Evolutionary conservation across 2,888 invertebrate genomes (phyloP), one percentile per base, ranked within the genome.

Genomic region (Drosophila melanocephala): DNA sequence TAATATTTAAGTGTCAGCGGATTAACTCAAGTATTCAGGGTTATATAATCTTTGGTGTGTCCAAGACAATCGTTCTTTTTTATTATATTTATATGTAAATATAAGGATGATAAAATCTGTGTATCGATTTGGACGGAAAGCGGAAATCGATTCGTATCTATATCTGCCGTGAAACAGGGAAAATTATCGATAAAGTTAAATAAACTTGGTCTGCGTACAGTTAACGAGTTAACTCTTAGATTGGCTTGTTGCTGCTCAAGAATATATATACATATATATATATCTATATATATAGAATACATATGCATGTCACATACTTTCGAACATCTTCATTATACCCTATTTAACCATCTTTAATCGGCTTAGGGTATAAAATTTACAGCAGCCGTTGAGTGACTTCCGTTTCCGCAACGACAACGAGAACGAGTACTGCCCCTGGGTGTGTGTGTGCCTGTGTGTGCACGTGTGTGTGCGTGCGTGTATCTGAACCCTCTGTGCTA

Each of bases 381-480:
- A 78, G 64, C 79, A 69, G 82, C 63, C 76, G 80, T 78, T 75
- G 84, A 89, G 89, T 91, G 89, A 89, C 79, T 91, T 90, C 90
- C 91, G 90, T 74, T 91, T 91, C 91, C 91, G 90, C 73, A 74
- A 57, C 70, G 64, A 33, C 59, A 68, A 37, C 60, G 63, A 32
- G 39, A 26, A 47, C 60, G 63, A 76, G 76, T 65, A 47, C 60
- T 60, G 52, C 70, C 19, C 19, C 19, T 52, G 52, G 28, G 52
- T 52, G 39, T 39, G 33, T 12, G 22, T 47, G n/a, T 3, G 16
- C 14, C 2, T 0, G 32, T n/a, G 14, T 5, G 53, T 6, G 22
- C 7, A 0, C 30, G 32, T 0, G 32, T 5, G 52, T 1, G 9
- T 33, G 32, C 2, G 22, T 16, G 32, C 22, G 22, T 16, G 2